These are phyloP conservation scores for Spongilla lacustris DNA, from an alignment of 37 sponge, comb jelly and placozoan genomes.

Conservation along the genomic window DNA sequence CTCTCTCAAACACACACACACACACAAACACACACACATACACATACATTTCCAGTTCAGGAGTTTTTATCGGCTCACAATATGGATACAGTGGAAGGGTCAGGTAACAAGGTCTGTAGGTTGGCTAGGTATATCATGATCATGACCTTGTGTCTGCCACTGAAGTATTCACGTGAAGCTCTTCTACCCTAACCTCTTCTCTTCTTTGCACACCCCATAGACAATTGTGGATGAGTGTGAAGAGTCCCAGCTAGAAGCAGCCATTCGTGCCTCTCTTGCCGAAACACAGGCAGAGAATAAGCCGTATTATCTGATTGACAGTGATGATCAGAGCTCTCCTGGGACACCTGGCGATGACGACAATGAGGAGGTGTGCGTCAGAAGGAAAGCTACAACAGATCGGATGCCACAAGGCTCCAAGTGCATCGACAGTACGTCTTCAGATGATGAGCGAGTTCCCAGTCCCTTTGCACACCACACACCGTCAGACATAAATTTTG, in stretches of 20 bases:
- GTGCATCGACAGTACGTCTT: background rate
- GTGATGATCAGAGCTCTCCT: constrained; percentile 32
- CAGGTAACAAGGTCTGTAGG: background rate
- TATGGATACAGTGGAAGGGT: background rate
- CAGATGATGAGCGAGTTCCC: background rate
- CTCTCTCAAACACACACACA: constrained; percentile 40
- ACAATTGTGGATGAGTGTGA: constrained; percentile 63
- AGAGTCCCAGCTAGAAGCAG: constrained; percentile 78
- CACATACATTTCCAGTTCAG: constrained; percentile 6
- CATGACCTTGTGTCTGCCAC: background rate
- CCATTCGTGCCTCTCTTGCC: constrained; percentile 75
- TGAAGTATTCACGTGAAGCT: no score
- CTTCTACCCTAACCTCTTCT: no score
- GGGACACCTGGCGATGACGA: constrained; percentile 31
- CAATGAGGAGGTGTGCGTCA: constrained; percentile 6
- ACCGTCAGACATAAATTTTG: background rate
- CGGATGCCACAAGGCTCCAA: background rate
- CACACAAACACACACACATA: constrained; percentile 43
- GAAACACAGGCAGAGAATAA: constrained; percentile 9
- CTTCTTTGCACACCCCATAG: background rate
- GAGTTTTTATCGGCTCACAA: background rate
- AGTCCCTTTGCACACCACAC: background rate
- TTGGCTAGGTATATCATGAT: no score
- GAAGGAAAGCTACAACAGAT: background rate
- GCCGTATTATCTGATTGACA: constrained; percentile 10